Evolutionary conservation across 2,113 vertebrate genomes (phyloP).

Genomic region (Suncus etruscus): DNA sequence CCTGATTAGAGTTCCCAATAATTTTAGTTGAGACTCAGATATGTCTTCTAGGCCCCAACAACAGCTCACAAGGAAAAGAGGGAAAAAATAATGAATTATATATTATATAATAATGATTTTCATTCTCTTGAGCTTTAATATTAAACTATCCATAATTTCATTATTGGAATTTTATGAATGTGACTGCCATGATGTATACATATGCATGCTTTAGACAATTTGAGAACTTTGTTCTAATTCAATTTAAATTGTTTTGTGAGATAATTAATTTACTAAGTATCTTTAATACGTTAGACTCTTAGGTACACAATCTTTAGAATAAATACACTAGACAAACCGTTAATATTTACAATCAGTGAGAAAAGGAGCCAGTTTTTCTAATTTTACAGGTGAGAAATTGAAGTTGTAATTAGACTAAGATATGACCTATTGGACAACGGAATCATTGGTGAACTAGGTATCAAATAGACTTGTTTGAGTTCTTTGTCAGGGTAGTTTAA

Average conservation of each 20-base stretch:
- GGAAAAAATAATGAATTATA: neutral
- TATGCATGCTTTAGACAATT: neutral
- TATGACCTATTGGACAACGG: neutral
- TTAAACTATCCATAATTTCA: neutral
- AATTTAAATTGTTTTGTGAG: neutral
- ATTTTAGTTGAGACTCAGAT: neutral
- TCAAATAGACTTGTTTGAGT: neutral
- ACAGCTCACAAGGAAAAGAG: neutral
- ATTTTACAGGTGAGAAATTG: neutral
- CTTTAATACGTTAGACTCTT: neutral
- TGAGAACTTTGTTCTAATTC: neutral
- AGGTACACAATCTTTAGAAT: neutral
- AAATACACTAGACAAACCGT: neutral
- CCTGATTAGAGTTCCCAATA: neutral
- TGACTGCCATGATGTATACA: neutral
- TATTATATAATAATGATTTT: neutral
- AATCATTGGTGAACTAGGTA: too few species aligned
- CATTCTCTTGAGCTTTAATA: neutral
- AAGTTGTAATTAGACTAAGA: neutral
- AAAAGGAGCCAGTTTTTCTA: neutral
- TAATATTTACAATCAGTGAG: neutral
- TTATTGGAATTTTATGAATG: neutral
- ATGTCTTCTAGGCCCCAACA: neutral
- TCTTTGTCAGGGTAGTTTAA: neutral
- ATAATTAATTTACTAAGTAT: neutral